Percentiles rank a stretch among this genome's conserved stretches.
Evolutionary conservation across 1,140 invertebrate genomes (phyloP).

Genomic region (Eurosta solidaginis): DNA sequence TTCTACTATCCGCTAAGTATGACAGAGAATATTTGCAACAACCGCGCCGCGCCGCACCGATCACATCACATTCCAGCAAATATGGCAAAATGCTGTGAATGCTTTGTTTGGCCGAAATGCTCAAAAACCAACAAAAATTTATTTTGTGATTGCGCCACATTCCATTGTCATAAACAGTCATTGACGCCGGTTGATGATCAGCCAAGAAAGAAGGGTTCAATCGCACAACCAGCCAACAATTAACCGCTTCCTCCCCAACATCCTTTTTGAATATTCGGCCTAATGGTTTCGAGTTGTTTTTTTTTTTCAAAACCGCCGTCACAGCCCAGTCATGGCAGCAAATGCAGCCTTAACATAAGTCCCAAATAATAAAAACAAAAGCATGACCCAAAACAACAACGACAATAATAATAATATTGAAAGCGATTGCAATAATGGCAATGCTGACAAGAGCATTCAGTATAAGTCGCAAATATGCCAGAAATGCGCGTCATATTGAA

Average conservation of each 20-base stretch:
- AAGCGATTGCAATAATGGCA: constrained; percentile 8
- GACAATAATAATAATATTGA: neutral
- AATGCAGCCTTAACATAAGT: no score
- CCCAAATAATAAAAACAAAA: no score
- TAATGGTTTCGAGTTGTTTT: neutral
- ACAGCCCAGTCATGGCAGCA: no score
- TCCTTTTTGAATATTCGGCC: neutral
- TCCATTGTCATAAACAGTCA: constrained; percentile 24
- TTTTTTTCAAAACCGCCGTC: neutral
- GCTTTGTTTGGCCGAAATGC: neutral
- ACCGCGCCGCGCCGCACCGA: neutral
- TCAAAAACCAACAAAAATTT: neutral
- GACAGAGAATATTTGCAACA: neutral
- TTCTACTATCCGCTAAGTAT: neutral
- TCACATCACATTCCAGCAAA: constrained; percentile 3
- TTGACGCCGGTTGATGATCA: constrained; percentile 10
- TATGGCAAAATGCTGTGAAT: neutral
- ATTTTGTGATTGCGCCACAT: constrained; percentile 7
- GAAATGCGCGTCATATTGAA: constrained; percentile 53
- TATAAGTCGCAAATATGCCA: constrained; percentile 49
- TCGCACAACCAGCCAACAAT: neutral
- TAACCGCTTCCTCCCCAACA: neutral
- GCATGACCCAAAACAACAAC: neutral
- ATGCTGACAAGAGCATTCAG: constrained; percentile 13
- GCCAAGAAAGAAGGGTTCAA: neutral